Base-by-base conservation (phyloP, 1,140 invertebrate genomes). In the Phymastichus coffea region DNA sequence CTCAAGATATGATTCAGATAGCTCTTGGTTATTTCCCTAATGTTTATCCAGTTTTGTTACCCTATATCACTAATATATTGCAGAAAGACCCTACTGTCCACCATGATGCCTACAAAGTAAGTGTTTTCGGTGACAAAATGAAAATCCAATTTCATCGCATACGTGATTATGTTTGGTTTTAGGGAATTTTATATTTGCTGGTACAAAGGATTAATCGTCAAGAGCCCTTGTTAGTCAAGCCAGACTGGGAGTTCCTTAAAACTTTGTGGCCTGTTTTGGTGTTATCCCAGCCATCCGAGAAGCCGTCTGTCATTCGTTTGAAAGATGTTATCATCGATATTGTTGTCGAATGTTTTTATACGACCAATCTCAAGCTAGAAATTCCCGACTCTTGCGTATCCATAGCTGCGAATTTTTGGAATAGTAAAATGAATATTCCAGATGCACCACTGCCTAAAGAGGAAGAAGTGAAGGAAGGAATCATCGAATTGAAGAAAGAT, bases 241-340 rank as follows among this genome's bases (percentile, higher is more conserved):
- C 87, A 55, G 86, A 93, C 73, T 97, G 93, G 92, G 79, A 85
- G 2, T 80, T 87, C 3, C 78, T 94, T 3, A 72, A 76, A 19
- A 73, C 82, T 20, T 69, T 94, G 4, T 95, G 93, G 92, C 88
- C 91, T 2, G 86, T 86, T 3, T 62, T 94, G 4, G 80, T 92
- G 0, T 71, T 83, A 63, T 86, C 89, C 2, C 83, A 87, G 61
- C 87, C 90, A 49, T 91, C 88, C 0, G 92, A 94, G 68, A 93
- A 94, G 72, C 84, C 86, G 2, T 92, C 89, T 9, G 87, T 94
- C 28, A 86, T 93, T 40, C 82, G 78, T 57, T 73, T 95, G 30
- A 85, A 94, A 49, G 89, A 92, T 56, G 73, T 65, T 9, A 69
- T 88, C 25, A 68, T 79, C 7, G 81, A 85, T 7, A 70, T 62